Evolutionary conservation across 2,888 invertebrate genomes (phyloP).

Genomic region (Drosophila greeni): DNA sequence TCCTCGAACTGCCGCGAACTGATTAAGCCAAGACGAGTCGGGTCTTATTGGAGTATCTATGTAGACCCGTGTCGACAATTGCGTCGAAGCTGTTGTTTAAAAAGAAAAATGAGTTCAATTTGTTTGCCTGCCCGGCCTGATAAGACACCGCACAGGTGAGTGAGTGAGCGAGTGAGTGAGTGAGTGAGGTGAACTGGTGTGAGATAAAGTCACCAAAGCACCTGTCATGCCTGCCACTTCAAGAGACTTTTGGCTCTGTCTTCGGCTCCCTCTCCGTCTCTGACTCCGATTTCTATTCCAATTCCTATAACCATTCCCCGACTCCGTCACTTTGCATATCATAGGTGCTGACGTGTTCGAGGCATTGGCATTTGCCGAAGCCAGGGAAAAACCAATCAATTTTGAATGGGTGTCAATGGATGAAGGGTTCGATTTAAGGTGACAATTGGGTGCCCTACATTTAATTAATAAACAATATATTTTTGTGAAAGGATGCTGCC

Average conservation of each 20-base stretch:
- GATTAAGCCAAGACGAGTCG: constrained; percentile 54
- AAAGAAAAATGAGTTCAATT: constrained; percentile 70
- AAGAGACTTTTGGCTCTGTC: constrained; percentile 37
- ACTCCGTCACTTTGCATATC: constrained; percentile 64
- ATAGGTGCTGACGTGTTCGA: constrained; percentile 42
- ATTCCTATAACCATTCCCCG: not conserved
- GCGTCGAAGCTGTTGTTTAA: constrained; percentile 59
- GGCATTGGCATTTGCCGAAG: constrained; percentile 47
- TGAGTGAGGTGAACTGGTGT: constrained; percentile 14
- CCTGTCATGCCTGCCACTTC: constrained; percentile 24
- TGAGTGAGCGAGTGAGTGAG: constrained; percentile 15
- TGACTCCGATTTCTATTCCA: not conserved
- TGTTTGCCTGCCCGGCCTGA: constrained; percentile 61
- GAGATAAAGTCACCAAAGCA: constrained; percentile 36
- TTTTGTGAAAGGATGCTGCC: too few species aligned
- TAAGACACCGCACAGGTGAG: constrained; percentile 41
- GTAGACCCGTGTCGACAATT: constrained; percentile 50
- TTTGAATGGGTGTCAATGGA: constrained; percentile 11
- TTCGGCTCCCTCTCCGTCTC: not conserved
- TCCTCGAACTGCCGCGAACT: constrained; percentile 22
- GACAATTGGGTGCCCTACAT: not conserved
- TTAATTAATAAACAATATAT: not conserved
- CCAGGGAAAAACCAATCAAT: constrained; percentile 55
- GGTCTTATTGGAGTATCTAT: constrained; percentile 65
- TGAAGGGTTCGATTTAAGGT: not conserved